Evolutionary conservation across 2,888 invertebrate genomes (phyloP), one percentile per base, ranked within the genome.

Genomic region (Sepiola atlantica): DNA sequence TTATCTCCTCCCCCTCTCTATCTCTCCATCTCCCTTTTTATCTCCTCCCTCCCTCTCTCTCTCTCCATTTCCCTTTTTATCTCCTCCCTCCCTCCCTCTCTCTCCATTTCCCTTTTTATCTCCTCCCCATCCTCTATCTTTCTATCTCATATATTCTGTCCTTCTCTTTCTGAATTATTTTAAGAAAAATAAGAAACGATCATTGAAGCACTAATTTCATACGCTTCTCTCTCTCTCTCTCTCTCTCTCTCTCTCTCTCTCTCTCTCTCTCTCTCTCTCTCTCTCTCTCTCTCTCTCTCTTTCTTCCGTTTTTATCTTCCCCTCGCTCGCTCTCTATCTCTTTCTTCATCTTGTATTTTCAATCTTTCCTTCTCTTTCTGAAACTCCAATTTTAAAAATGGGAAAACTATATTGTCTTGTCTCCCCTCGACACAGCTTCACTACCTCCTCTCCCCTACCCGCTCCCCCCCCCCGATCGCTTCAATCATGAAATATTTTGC

Each of bases 361-460:
- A 32, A n/a, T n/a, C 10, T 32, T 77, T 77, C 10, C 77, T 77
- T n/a, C 16, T n/a, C 77, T 61, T 61, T 61, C 61, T 61, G 28
- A 3, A 10, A 21, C 61, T 61, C 21, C 32, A n/a, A n/a, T 77
- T 77, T 77, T 57, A 1, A n/a, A 77, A 77, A 77, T 77, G 77
- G 77, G 77, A 77, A 77, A 77, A 77, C 8, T n/a, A 77, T 77
- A 77, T 77, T n/a, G 77, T 77, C 77, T n/a, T 77, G 77, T 77
- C 77, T n/a, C 77, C n/a, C 77, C n/a, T 77, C n/a, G n/a, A 77
- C 77, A 77, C 77, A 77, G n/a, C 77, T n/a, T 77, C 77, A 77
- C 77, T 77, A 77, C 77, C 77, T n/a, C 77, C 32, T n/a, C 32
- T n/a, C n/a, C 77, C 32, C 77, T n/a, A 16, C n/a, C n/a, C n/a